phyloP scores from a whole-genome alignment of 2,797 vertebrate genomes.

The Lutjanus argentimaculatus region DNA sequence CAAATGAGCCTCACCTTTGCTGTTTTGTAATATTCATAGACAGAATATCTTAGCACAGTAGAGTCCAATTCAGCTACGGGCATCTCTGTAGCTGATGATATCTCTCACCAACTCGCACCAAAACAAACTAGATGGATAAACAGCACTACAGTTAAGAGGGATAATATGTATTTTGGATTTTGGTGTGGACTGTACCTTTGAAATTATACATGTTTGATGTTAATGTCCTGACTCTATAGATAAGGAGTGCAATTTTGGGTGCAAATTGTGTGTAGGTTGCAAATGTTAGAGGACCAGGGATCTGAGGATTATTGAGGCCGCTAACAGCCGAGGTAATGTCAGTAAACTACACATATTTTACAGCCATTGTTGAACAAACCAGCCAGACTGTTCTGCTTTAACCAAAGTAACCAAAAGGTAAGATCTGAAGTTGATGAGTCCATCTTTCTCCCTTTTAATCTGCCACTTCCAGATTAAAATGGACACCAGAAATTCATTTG shows the following conservation, averaged over 20 bases:
- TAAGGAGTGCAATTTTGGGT: not conserved
- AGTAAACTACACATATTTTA: not conserved
- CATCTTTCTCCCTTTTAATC: slow-evolving; percentile 16
- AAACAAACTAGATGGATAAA: no score
- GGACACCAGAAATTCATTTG: slow-evolving; percentile 29
- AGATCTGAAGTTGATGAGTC: not conserved
- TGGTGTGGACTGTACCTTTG: not conserved
- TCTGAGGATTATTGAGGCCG: not conserved
- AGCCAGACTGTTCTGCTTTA: not conserved
- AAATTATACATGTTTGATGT: not conserved
- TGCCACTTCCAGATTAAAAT: slow-evolving; percentile 16
- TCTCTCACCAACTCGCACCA: no score
- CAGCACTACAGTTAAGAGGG: no score
- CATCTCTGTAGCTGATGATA: no score
- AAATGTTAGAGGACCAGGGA: not conserved
- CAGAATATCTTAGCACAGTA: no score
- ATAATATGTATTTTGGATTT: no score
- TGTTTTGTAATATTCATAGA: no score
- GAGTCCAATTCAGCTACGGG: no score
- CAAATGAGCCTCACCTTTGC: no score
- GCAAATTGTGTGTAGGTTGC: not conserved
- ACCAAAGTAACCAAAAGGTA: not conserved
- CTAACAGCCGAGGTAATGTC: not conserved
- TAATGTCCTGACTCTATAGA: not conserved
- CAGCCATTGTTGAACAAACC: not conserved